Base-by-base conservation (phyloP, 2,113 vertebrate genomes). In the Zingel zingel region DNA sequence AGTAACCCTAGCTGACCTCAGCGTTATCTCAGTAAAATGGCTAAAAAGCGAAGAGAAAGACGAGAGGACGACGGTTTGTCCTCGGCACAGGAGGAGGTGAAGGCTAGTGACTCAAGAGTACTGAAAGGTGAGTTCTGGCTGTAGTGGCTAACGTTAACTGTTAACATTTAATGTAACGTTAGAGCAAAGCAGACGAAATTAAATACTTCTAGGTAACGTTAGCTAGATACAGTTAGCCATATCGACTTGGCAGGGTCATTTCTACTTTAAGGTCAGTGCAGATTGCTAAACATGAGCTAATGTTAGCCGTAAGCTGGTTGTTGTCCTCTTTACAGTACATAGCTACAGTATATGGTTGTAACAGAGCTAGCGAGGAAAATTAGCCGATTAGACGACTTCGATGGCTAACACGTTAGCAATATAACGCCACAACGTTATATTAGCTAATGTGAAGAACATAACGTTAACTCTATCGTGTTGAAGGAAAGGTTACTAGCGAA, bases 41-140 rank as follows among this genome's bases (percentile, higher is more conserved):
- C 92, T 21, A 96, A 93, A 76, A 96, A 95, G 80, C 93, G 95
- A 75, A 93, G 89, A 88, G 93, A 94, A 50, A 85, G 54, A 62
- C 87, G 84, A 30, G 94, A 95, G 27, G 74, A 51, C 2, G 93
- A 94, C n/a, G 74, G 25, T 5, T 48, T 86, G 76, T 77, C 87
- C 2, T 50, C 83, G 30, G 30, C 39, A 1, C 82, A 90, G 13
- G 90, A 92, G 21, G 93, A 94, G 25, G 47, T 76, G 73, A 92
- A 88, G 71, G 66, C 72, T 6, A 51, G 36, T 21, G 87, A 94
- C 47, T 64, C 82, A 2, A 81, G 74, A 21, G 53, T 16, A 2
- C 1, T 85, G 21, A 93, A 92, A 94, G 95, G 95, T 96, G 70
- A n/a, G 87, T 61, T 72, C 4, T 19, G 4, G 3, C 69, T 51